Percentiles rank a stretch among this genome's conserved stretches.
phyloP scores from a whole-genome alignment of 2,113 vertebrate species.

The Axis porcinus region DNA sequence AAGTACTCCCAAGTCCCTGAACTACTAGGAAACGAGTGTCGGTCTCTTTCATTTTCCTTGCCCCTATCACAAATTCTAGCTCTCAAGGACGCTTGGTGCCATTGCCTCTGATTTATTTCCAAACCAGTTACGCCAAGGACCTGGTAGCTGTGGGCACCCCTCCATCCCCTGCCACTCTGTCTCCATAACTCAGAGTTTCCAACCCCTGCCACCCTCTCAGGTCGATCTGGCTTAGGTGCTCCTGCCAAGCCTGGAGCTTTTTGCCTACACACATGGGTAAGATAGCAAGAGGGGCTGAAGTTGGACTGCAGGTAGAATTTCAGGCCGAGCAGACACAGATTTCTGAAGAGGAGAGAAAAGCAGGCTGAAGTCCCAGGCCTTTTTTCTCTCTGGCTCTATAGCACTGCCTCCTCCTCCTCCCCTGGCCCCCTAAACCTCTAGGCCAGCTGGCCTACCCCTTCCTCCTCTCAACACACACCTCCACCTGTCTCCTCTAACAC shows the following conservation, averaged over 20 bases:
- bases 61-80: background rate
- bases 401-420: background rate
- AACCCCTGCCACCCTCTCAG: background rate
- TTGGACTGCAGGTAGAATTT: constrained; percentile 16
- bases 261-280: background rate
- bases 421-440: background rate
- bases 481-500: constrained; percentile 14
- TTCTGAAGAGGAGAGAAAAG: constrained; percentile 24
- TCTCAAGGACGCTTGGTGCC: background rate
- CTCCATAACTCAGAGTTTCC: background rate
- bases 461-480: background rate
- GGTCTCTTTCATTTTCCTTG: background rate
- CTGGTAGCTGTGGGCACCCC: background rate
- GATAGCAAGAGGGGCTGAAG: background rate
- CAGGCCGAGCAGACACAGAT: background rate
- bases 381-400: background rate
- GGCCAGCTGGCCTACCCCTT: background rate
- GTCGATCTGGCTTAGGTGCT: background rate
- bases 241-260: background rate
- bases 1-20: background rate
- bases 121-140: background rate
- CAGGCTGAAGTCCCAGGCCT: background rate
- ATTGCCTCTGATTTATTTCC: background rate
- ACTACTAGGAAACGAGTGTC: background rate
- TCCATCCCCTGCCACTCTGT: background rate